Evolutionary conservation across 2,113 vertebrate species (phyloP), one percentile per base, ranked within the genome.

Genomic region (Anarrhichthys ocellatus): DNA sequence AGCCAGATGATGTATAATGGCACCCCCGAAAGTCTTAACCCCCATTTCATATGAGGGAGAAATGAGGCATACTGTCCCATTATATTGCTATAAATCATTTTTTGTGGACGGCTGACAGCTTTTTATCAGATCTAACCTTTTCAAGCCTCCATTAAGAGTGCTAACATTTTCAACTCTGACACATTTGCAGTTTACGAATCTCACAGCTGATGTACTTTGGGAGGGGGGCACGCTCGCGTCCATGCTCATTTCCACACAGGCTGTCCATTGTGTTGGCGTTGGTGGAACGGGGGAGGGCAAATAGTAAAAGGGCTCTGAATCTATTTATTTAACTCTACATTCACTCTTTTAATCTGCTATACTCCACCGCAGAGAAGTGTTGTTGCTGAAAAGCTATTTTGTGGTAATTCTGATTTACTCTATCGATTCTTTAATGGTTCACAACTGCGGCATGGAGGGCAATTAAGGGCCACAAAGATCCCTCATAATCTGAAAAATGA

Each of bases 101-200:
- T 89, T 96, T 94, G 96, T 96, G 95, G 96, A 96, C 92, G 94
- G 93, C 95, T 97, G 98, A 98, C 97, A 97, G 97, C 96, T 97
- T 94, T 98, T 98, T 97, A 98, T 99, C 97, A 98, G 97, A 96
- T 97, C 95, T 99, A 99, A 99, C 98, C 98, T 99, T 99, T 99
- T 97, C 97, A 97, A 97, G 97, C 96, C 96, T 97, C 97, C 96
- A 97, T 97, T 97, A 97, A 95, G 95, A 97, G 94, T 80, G 95
- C 96, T 97, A 97, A 97, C 97, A 97, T 97, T 97, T 98, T 97
- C 97, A 98, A 97, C 96, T 97, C 95, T 97, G 97, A 97, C 97
- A 99, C 96, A 96, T 95, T 96, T 81, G 94, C 95, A 96, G 96
- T 98, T 97, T 97, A 97, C 95, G 96, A 97, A 97, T 97, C 94